Percentiles rank a stretch among this genome's conserved stretches.
phyloP scores from a whole-genome alignment of 2,113 vertebrate species.

The Sclerurus mexicanus region DNA sequence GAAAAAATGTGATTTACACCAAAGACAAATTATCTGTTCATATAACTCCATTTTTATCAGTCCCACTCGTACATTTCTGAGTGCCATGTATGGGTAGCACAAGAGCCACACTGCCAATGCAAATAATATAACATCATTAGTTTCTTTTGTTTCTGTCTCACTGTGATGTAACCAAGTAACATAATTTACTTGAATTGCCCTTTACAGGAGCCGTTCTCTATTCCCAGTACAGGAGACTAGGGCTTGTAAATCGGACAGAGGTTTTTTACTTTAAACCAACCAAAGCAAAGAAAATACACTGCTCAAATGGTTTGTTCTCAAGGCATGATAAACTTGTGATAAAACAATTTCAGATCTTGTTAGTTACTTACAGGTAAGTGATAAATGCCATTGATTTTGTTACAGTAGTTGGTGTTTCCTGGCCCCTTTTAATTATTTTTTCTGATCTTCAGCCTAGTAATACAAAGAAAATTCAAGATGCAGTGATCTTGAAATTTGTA shows the following conservation, averaged over 20 bases:
- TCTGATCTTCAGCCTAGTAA: not conserved
- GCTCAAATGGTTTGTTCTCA: not conserved
- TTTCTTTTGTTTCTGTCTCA: not conserved
- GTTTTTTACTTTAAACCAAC: not conserved
- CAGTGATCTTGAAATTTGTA: not conserved
- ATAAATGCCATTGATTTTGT: not conserved
- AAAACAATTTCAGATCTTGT: not conserved
- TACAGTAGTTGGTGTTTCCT: not conserved
- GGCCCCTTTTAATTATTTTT: not conserved
- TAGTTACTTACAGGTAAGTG: not conserved
- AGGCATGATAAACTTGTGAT: not conserved
- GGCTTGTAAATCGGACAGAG: not conserved
- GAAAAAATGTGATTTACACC: not conserved
- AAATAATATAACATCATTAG: not conserved
- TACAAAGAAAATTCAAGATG: not conserved
- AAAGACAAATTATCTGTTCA: not conserved
- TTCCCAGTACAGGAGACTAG: not conserved
- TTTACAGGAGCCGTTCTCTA: not conserved
- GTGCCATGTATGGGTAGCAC: not conserved
- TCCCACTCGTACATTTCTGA: not conserved
- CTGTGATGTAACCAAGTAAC: not conserved
- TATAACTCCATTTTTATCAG: not conserved
- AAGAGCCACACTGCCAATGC: not conserved
- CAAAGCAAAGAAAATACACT: not conserved
- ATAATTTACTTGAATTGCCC: not conserved